Base-by-base conservation (phyloP, 2,113 vertebrate species). In the Nothoprocta perdicaria region DNA sequence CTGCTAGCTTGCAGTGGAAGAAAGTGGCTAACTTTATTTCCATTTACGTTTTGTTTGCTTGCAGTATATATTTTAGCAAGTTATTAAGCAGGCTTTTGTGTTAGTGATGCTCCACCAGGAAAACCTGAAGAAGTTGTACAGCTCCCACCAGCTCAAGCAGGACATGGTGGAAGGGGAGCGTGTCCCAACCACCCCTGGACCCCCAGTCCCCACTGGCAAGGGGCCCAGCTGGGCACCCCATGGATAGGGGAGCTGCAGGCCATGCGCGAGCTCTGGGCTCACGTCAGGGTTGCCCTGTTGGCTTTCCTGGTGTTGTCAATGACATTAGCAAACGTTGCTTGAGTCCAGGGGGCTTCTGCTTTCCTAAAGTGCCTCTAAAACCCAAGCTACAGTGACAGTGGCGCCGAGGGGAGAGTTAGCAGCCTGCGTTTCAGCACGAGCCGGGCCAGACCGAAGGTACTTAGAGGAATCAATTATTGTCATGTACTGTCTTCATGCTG, bases 381-480 rank as follows among this genome's bases (percentile, higher is more conserved):
- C 71, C 57, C 40, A 40, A 46, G 41, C 33, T 35, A n/a, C 63
- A 50, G 77, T 72, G 62, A 57, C 83, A 71, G 43, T 62, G 57
- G n/a, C 38, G 69, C 76, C 68, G 53, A 61, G 24, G 60, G 53
- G 85, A 68, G 26, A 21, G 23, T 77, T 46, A 53, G 46, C 53
- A 69, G 77, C 40, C 41, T 58, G 40, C 45, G 50, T n/a, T 43
- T 41, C 21, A 45, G 77, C 40, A 46, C 13, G 50, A 85, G 14
- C 84, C 66, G 57, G 78, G 58, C 41, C 41, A 52, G 8, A 35
- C 40, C 92, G 84, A 50, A 65, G 26, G 63, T 31, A 46, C 84
- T 87, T 40, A 35, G 48, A 86, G 14, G 89, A 94, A 84, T 86
- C 85, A 72, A 4, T 86, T 40, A 22, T 46, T 91, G 85, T 86